phyloP scores from a whole-genome alignment of 1,140 invertebrate genomes.

The Drosophila grimshawi region DNA sequence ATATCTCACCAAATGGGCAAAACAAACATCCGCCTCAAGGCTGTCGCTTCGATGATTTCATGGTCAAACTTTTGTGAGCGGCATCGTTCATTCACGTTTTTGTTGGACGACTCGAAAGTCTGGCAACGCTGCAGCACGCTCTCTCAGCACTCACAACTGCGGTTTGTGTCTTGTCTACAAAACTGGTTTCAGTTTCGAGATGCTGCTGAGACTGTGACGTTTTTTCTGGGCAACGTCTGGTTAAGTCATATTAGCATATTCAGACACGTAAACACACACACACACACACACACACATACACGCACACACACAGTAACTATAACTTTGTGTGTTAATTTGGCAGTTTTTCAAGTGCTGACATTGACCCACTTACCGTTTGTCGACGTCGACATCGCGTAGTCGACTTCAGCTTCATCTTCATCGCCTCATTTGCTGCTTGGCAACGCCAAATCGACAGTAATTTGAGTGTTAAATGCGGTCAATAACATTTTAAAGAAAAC shows the following conservation, averaged over 20 bases:
- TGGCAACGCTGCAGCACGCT: constrained; percentile 12
- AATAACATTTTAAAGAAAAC: constrained; percentile 64
- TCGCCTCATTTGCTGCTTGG: constrained; percentile 68
- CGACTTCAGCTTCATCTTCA: constrained; percentile 45
- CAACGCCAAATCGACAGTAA: constrained; percentile 38
- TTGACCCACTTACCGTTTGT: constrained; percentile 73
- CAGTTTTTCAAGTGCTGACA: constrained; percentile 77
- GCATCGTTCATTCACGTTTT: constrained; percentile 48
- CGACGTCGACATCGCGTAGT: constrained; percentile 59
- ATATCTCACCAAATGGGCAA: constrained; percentile 75
- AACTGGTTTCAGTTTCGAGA: constrained; percentile 64
- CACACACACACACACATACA: constrained; percentile 12
- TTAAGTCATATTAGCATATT: constrained; percentile 16
- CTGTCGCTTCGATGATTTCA: constrained; percentile 56
- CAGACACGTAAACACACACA: constrained; percentile 4
- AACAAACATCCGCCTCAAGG: constrained; percentile 72
- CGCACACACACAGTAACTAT: constrained; percentile 8
- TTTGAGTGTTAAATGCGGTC: constrained; percentile 72
- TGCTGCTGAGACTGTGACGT: constrained; percentile 30
- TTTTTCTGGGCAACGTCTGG: constrained; percentile 5
- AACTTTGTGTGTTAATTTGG: constrained; percentile 70
- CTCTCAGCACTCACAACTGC: background rate
- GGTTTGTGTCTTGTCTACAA: constrained; percentile 69
- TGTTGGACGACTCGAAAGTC: constrained; percentile 2
- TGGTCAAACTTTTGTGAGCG: constrained; percentile 46